phyloP scores from a whole-genome alignment of 2,888 invertebrate species.

The Myopa testacea region DNA sequence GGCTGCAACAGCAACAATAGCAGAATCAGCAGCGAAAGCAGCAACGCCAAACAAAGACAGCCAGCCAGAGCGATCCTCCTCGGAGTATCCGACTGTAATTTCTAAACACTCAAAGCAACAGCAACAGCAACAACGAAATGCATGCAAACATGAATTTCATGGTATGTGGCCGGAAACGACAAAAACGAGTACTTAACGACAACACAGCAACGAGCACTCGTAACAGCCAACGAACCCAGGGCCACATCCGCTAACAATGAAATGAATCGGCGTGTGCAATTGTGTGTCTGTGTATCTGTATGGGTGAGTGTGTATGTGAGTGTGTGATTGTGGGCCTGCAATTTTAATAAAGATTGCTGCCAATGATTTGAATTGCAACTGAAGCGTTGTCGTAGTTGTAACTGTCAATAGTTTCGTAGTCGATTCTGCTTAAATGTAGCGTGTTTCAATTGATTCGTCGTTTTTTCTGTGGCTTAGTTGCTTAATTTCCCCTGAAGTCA shows the following conservation, averaged over 20 bases:
- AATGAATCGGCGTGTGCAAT: background rate
- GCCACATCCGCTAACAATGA: constrained; percentile 9
- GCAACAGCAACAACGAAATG: background rate
- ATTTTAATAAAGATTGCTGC: constrained; percentile 21
- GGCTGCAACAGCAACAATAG: background rate
- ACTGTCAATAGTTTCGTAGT: background rate
- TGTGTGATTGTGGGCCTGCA: constrained; percentile 1
- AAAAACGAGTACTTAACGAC: constrained; percentile 2
- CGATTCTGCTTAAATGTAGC: background rate
- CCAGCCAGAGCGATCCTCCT: background rate
- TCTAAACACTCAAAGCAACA: constrained; percentile 2
- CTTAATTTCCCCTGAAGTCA: background rate
- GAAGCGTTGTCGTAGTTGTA: background rate
- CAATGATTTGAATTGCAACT: constrained; percentile 7
- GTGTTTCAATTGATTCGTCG: background rate
- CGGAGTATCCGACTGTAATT: constrained; percentile 18
- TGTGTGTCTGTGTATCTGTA: background rate
- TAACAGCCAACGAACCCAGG: background rate
- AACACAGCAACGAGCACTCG: background rate
- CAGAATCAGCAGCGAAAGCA: background rate
- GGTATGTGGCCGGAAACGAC: background rate
- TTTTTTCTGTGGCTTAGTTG: background rate
- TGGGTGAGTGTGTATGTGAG: background rate
- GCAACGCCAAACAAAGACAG: background rate
- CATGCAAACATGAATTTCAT: constrained; percentile 17